Percentiles rank a stretch among this genome's conserved stretches.
Evolutionary conservation across 2,888 invertebrate species (phyloP).

Genomic region (Dione juno): DNA sequence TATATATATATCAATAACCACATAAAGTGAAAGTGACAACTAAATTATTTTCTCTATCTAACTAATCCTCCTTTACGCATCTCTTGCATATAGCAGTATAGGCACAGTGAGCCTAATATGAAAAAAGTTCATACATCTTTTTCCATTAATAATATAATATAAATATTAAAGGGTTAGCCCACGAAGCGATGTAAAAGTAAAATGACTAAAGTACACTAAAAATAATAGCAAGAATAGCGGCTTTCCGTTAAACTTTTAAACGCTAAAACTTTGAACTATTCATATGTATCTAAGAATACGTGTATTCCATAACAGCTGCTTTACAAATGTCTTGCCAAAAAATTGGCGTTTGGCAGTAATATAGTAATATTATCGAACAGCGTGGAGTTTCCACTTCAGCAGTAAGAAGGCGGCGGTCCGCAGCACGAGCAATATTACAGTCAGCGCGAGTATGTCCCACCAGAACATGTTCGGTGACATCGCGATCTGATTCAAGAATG

Average conservation of each 20-base stretch:
- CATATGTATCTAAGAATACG: not conserved
- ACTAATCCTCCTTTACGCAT: no score
- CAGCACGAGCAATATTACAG: slow-evolving; percentile 86
- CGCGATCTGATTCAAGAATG: slow-evolving; percentile 92
- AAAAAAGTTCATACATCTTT: no score
- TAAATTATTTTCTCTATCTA: no score
- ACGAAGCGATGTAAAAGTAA: not conserved
- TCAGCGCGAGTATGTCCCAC: slow-evolving; percentile 90
- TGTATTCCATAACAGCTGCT: not conserved
- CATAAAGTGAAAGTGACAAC: no score
- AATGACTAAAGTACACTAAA: not conserved
- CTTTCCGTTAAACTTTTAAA: not conserved
- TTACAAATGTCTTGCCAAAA: not conserved
- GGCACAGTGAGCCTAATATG: no score
- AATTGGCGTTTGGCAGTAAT: not conserved
- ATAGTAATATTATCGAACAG: slow-evolving; percentile 83
- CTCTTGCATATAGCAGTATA: no score
- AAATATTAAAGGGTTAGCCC: not conserved
- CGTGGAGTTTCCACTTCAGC: slow-evolving; percentile 89
- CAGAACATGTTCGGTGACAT: slow-evolving; percentile 92
- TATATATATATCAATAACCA: no score
- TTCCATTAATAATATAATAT: no score
- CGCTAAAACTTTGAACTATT: not conserved
- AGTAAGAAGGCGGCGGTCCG: slow-evolving; percentile 87
- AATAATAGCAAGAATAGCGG: slow-evolving; percentile 12